A percentile compares a stretch with the other conserved stretches of the same genome.
Conservation (phyloP, 30 jellyfish, hydroid and myxozoan genomes). For the Aurelia coerulea region DNA sequence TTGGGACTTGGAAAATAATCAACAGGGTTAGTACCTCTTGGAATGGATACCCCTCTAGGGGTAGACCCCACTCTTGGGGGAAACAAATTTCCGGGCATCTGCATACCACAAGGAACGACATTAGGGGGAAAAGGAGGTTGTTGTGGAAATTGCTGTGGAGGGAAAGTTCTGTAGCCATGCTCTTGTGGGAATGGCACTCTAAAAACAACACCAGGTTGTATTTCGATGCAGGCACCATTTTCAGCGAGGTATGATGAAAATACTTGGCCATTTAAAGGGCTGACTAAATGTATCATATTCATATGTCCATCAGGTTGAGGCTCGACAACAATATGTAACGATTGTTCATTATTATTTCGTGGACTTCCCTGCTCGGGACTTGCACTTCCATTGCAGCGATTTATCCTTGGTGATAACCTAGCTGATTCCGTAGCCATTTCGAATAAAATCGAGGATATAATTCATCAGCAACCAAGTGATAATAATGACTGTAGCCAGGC, state of each 20-base stretch:
- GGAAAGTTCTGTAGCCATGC: constrained; percentile 79
- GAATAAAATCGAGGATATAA: neutral
- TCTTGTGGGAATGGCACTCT: constrained; percentile 98
- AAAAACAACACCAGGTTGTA: constrained; percentile 95
- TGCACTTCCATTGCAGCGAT: constrained; percentile 71
- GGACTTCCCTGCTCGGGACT: constrained; percentile 87
- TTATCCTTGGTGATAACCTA: constrained; percentile 59
- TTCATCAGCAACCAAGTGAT: neutral
- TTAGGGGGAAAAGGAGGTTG: constrained; percentile 60
- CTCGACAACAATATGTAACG: constrained; percentile 87
- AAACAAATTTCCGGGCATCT: constrained; percentile 68
- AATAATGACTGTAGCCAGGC: too few species aligned
- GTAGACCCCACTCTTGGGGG: constrained; percentile 65
- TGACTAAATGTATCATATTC: constrained; percentile 85
- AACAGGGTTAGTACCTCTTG: neutral
- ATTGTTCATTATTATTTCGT: constrained; percentile 83
- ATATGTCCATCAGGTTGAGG: constrained; percentile 97
- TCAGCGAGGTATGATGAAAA: constrained; percentile 88
- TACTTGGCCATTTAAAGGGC: constrained; percentile 91
- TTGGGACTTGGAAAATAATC: constrained; percentile 58
- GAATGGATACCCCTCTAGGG: constrained; percentile 13
- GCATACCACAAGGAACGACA: constrained; percentile 57
- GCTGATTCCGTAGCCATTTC: constrained; percentile 66
- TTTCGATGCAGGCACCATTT: constrained; percentile 92
- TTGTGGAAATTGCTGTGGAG: constrained; percentile 54